A percentile compares a stretch with the other conserved stretches of the same genome.
Evolutionary conservation across 2,888 invertebrate species (phyloP).

Genomic region (Liodrosophila aerea): DNA sequence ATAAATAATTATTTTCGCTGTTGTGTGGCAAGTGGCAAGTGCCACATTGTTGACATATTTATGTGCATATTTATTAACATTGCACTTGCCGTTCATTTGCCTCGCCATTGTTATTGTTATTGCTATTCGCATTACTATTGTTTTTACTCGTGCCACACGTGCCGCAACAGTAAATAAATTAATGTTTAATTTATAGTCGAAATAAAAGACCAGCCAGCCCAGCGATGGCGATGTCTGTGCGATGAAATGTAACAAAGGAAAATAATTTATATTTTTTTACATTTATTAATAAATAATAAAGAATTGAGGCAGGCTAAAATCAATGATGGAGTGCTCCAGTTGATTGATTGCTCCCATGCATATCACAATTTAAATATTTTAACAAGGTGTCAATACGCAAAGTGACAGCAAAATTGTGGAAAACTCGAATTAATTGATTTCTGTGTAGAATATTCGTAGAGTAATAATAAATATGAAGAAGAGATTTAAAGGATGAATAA

Average conservation of each 20-base stretch:
- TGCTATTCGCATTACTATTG: conserved; percentile 8
- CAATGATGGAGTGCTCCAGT: conserved; percentile 38
- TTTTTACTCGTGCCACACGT: conserved; percentile 24
- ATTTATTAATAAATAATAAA: conserved; percentile 22
- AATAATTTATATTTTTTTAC: conserved; percentile 5
- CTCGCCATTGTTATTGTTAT: background rate
- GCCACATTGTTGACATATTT: conserved; percentile 62
- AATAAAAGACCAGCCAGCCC: conserved; percentile 24
- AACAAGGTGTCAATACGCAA: conserved; percentile 22
- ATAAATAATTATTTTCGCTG: conserved; percentile 72
- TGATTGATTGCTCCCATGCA: conserved; percentile 51
- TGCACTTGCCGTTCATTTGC: conserved; percentile 40
- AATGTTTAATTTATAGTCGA: conserved; percentile 54
- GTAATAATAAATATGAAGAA: no score
- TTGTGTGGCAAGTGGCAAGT: conserved; percentile 41
- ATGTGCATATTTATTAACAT: conserved; percentile 55
- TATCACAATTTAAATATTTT: conserved; percentile 1
- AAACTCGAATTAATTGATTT: conserved; percentile 11
- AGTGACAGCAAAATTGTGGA: conserved; percentile 13
- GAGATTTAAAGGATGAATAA: no score
- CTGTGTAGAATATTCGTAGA: background rate
- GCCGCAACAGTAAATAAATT: conserved; percentile 59
- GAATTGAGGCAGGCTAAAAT: conserved; percentile 21
- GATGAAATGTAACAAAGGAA: background rate
- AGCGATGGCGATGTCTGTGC: conserved; percentile 8